phyloP scores from a whole-genome alignment of 2,888 invertebrate genomes.

The Hetaerina titia region DNA sequence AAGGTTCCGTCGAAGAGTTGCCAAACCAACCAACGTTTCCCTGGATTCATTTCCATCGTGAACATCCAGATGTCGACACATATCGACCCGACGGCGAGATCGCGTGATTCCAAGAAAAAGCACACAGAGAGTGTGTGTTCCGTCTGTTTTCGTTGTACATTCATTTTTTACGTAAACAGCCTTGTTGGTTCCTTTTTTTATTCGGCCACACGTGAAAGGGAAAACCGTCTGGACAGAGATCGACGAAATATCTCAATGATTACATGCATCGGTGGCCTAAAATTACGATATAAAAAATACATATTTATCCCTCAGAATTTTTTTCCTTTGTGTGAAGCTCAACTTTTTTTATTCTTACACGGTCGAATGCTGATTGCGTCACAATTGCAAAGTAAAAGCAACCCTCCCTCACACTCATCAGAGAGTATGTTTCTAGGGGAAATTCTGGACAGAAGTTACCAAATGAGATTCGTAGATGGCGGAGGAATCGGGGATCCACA shows the following conservation, averaged over 20 bases:
- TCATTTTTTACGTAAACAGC: background rate
- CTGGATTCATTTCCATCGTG: background rate
- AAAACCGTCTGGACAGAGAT: background rate
- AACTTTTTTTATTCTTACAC: background rate
- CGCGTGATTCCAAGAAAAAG: background rate
- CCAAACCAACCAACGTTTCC: background rate
- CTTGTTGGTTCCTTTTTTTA: background rate
- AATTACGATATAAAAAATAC: background rate
- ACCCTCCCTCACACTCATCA: background rate
- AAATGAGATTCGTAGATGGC: background rate
- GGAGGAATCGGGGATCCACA: background rate
- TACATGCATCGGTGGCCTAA: background rate
- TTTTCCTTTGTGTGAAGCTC: too few relatives aligned
- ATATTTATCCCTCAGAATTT: too few relatives aligned
- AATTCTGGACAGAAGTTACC: background rate
- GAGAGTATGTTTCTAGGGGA: background rate
- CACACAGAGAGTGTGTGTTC: background rate
- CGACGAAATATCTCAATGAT: background rate
- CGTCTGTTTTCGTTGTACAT: background rate
- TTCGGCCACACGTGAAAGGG: background rate
- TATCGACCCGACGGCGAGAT: background rate
- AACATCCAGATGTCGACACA: background rate
- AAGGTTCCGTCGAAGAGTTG: background rate
- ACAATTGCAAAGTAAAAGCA: background rate
- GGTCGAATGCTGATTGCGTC: background rate